Percentiles rank a stretch among this genome's conserved stretches.
These are phyloP conservation scores for Ophioninae sp. DNA, from an alignment of 2,888 invertebrate species.

Conservation along the genomic window DNA sequence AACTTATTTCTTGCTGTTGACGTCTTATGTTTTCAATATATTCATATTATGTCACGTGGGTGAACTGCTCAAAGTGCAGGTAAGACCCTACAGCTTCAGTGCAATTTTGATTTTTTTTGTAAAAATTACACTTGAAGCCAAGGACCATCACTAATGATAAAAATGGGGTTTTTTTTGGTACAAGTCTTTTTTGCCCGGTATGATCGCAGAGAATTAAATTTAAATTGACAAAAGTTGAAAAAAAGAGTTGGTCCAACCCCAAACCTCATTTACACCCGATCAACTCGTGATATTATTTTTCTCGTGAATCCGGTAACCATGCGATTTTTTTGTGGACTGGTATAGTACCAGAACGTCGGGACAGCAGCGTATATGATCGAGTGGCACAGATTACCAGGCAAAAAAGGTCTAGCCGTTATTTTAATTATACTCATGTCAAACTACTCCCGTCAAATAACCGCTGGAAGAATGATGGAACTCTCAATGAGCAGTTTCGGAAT, in stretches of 20 bases:
- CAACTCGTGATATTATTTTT: not conserved
- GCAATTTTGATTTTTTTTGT: no score
- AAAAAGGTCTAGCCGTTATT: constrained; percentile 44
- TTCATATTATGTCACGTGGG: constrained; percentile 75
- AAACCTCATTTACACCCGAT: no score
- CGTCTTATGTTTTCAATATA: constrained; percentile 72
- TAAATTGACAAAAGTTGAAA: no score
- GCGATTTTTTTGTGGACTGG: no score
- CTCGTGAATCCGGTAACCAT: no score
- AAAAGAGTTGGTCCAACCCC: no score
- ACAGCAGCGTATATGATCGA: not conserved
- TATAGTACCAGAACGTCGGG: not conserved
- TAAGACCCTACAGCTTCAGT: no score
- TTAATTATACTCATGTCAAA: constrained; percentile 56
- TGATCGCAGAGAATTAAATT: no score
- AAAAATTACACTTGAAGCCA: no score
- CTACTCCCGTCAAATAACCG: constrained; percentile 56
- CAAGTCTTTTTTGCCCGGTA: no score
- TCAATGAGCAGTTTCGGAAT: constrained; percentile 54
- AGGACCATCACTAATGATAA: not conserved
- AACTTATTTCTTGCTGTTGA: constrained; percentile 66
- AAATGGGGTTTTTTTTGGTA: no score
- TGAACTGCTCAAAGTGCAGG: constrained; percentile 72
- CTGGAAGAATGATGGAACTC: constrained; percentile 58
- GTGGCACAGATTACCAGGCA: constrained; percentile 54